phyloP scores from a whole-genome alignment of 2,113 vertebrate genomes.

The Sprattus sprattus region DNA sequence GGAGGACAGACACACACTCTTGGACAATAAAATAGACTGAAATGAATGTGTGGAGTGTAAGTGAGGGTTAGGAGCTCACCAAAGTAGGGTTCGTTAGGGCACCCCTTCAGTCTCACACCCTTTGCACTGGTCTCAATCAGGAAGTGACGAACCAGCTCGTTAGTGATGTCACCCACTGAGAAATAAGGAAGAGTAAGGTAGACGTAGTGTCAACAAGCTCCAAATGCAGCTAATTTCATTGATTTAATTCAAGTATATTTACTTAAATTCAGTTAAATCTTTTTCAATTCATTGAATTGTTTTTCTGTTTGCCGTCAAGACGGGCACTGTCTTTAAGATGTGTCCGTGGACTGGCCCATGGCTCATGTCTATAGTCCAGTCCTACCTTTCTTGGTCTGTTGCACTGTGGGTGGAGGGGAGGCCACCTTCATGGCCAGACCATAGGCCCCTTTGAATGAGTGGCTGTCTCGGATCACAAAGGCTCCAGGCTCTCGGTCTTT shows the following conservation, averaged over 20 bases:
- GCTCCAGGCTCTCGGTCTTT: constrained; percentile 93
- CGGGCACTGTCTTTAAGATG: not conserved
- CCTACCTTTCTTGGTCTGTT: constrained; percentile 92
- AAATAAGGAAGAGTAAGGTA: constrained; percentile 23
- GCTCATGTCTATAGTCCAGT: not conserved
- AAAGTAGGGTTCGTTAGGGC: constrained; percentile 93
- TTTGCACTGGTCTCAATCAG: constrained; percentile 92
- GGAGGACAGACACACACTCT: not conserved
- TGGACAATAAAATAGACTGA: not conserved
- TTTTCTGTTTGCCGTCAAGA: not conserved
- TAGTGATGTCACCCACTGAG: constrained; percentile 80
- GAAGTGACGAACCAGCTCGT: constrained; percentile 94
- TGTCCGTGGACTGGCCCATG: not conserved
- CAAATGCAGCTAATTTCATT: not conserved
- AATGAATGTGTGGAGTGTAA: not conserved
- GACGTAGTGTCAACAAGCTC: not conserved
- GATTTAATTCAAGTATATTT: not conserved
- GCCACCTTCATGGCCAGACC: constrained; percentile 97
- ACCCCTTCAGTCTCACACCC: constrained; percentile 96
- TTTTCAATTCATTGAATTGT: not conserved
- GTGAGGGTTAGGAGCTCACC: constrained; percentile 55
- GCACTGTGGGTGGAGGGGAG: constrained; percentile 87
- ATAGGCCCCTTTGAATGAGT: constrained; percentile 95
- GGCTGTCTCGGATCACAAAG: constrained; percentile 95
- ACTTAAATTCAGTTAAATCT: not conserved